These are phyloP conservation scores for Merluccius polli DNA, from an alignment of 2,797 vertebrate species.

Conservation along the genomic window DNA sequence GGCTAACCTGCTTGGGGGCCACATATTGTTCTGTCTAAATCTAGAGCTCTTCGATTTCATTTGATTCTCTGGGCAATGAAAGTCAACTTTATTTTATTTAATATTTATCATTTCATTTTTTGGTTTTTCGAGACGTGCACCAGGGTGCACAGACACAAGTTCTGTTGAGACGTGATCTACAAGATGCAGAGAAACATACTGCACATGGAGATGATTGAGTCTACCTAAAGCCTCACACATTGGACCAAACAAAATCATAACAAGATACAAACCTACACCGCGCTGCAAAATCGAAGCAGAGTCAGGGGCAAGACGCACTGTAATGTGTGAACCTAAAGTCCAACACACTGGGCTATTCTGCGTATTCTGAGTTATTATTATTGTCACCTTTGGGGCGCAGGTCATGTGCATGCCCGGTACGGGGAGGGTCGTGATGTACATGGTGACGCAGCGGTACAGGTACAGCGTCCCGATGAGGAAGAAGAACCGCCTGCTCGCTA, in stretches of 20 bases:
- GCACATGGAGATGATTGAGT: neutral
- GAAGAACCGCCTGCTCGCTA: slow-evolving; percentile 90
- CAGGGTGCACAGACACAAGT: too few relatives aligned
- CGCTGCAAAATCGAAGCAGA: too few relatives aligned
- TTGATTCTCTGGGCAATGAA: neutral
- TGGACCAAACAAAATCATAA: too few relatives aligned
- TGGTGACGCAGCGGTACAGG: slow-evolving; percentile 94
- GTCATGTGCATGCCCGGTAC: slow-evolving; percentile 96
- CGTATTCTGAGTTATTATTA: neutral
- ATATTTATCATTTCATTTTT: too few relatives aligned
- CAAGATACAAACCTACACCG: too few relatives aligned
- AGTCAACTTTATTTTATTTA: neutral
- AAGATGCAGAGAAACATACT: neutral
- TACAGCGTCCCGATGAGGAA: slow-evolving; percentile 96
- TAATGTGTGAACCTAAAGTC: too few relatives aligned
- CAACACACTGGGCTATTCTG: neutral
- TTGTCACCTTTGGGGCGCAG: slow-evolving; percentile 93
- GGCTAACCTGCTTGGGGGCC: neutral
- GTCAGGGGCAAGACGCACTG: too few relatives aligned
- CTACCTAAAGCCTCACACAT: too few relatives aligned
- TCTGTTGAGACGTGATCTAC: neutral
- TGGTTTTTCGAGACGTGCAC: too few relatives aligned
- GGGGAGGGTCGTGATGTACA: slow-evolving; percentile 96
- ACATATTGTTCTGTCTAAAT: neutral
- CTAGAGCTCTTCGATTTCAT: neutral